Evolutionary conservation across 2,113 vertebrate species (phyloP).

Genomic region (Rhabdomys dilectus): DNA sequence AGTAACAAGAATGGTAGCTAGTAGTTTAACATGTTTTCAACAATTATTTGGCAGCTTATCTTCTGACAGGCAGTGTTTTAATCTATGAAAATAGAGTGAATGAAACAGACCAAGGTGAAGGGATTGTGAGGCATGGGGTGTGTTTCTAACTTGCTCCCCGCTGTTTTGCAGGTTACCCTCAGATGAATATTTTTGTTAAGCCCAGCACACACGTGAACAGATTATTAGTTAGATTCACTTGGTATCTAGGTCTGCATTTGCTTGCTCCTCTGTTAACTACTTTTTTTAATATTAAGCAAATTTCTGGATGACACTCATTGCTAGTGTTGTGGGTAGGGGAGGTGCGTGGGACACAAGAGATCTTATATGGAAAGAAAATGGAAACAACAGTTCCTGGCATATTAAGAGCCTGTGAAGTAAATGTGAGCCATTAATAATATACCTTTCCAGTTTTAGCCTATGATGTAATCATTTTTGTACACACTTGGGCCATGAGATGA

Average conservation of each 20-base stretch:
- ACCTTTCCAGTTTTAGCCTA: neutral
- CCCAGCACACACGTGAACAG: neutral
- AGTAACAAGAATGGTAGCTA: neutral
- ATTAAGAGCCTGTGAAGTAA: neutral
- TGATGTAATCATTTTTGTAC: neutral
- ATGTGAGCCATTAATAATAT: neutral
- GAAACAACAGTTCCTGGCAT: neutral
- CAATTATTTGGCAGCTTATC: neutral
- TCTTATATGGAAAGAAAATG: neutral
- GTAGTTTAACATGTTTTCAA: neutral
- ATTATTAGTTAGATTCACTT: neutral
- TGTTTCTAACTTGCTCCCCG: neutral
- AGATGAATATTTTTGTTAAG: neutral
- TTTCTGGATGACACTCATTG: neutral
- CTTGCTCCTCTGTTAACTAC: neutral
- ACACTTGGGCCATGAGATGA: neutral
- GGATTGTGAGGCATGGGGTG: fast-evolving
- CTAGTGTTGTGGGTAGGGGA: neutral
- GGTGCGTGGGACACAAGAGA: too few species aligned
- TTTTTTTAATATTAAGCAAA: neutral
- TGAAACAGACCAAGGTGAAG: neutral
- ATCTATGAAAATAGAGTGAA: neutral
- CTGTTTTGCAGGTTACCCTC: neutral
- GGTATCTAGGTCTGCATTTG: neutral
- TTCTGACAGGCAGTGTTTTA: neutral